Base-by-base conservation (phyloP, 2,888 invertebrate genomes). In the Pseudanteris insignis region DNA sequence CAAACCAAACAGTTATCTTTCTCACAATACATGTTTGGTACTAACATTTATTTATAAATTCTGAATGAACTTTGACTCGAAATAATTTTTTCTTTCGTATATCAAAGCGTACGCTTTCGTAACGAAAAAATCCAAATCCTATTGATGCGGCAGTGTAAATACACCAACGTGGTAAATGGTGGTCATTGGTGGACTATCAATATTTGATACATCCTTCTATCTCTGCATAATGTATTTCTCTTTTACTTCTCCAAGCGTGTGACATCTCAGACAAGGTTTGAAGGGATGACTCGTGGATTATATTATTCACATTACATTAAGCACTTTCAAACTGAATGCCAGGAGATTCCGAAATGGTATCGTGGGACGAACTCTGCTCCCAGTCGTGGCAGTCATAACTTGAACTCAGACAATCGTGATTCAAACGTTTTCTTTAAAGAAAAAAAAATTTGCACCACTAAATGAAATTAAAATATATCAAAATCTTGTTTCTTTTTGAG, bases 281-380 rank as follows among this genome's bases (percentile, higher is more conserved):
- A 18, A 59, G 65, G 70, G 70, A 67, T 70, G 70, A 70, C 71
- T 70, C 69, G 71, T 66, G 72, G 74, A 76, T 77, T 74, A 76
- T 73, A 77, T 76, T 78, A 78, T 77, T 78, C 74, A 72, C 77
- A 73, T 76, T 72, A 78, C 78, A 78, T 76, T 75, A 75, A 75
- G 69, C 74, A 72, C 74, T 76, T 73, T 77, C 68, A 71, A 66
- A 70, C 70, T 65, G 68, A 64, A 69, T 68, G 67, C 63, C 64
- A 58, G 66, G 62, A 68, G 69, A 68, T 69, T 68, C 53, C 64
- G 57, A 53, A 68, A 66, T 65, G 65, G 66, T 65, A 59, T 65
- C 64, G 61, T 60, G 51, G 57, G 41, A 50, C 60, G 26, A 18
- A 12, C 25, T 11, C 28, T 28, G n/a, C 8, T 25, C 21, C 21